Percentiles rank a stretch among this genome's conserved stretches.
phyloP scores from a whole-genome alignment of 2,113 vertebrate species.

The Butorides virescens region DNA sequence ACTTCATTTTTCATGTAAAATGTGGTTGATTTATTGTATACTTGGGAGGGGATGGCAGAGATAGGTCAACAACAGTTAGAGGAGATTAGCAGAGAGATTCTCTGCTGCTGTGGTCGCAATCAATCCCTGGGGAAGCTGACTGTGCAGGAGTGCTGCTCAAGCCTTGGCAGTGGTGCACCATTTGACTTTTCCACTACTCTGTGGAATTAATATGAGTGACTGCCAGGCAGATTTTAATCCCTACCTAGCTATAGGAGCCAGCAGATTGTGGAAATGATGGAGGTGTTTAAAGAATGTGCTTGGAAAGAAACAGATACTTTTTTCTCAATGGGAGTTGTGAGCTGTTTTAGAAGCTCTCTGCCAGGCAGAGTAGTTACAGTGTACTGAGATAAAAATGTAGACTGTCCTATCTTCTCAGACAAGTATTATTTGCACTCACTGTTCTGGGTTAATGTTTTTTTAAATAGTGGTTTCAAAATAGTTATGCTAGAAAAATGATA shows the following conservation, averaged over 20 bases:
- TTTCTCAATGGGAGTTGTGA: background rate
- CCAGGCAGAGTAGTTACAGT: background rate
- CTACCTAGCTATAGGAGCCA: background rate
- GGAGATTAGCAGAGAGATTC: constrained; percentile 69
- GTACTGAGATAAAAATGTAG: background rate
- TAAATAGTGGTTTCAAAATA: constrained; percentile 24
- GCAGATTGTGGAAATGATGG: constrained; percentile 69
- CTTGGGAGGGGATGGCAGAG: constrained; percentile 73
- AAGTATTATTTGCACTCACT: constrained; percentile 6
- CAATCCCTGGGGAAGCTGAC: constrained; percentile 32
- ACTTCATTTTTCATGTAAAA: constrained; percentile 89
- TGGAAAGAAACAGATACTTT: background rate
- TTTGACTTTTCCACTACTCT: constrained; percentile 44
- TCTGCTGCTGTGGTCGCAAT: constrained; percentile 30
- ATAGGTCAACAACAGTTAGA: constrained; percentile 78
- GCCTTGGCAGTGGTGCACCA: constrained; percentile 71
- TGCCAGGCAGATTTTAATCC: constrained; percentile 40
- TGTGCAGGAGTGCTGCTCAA: constrained; percentile 72
- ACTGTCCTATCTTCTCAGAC: background rate
- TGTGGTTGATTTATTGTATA: constrained; percentile 82
- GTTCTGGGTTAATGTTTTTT: constrained; percentile 8
- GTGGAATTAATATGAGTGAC: constrained; percentile 43
- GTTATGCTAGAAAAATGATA: constrained; percentile 13
- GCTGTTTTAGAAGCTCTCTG: background rate
- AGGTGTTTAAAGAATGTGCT: constrained; percentile 50